These are phyloP conservation scores for Hozukius guyotensis DNA, from an alignment of 2,797 vertebrate species.

Conservation along the genomic window DNA sequence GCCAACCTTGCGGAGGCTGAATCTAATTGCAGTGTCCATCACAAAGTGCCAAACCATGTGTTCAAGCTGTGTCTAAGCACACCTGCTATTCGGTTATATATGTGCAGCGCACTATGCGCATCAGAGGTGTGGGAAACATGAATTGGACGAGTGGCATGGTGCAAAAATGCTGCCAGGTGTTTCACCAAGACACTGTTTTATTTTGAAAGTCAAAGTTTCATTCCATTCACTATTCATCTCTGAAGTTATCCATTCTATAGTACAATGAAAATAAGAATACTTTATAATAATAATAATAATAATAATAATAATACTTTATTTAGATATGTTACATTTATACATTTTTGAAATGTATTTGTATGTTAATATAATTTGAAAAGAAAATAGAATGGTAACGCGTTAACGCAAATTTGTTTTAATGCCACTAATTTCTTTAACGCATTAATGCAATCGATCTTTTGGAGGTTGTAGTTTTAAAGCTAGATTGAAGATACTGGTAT, in stretches of 20 bases:
- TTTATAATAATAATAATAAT: neutral
- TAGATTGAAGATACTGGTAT: too few relatives aligned
- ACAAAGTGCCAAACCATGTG: neutral
- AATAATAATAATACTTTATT: neutral
- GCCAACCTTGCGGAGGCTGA: neutral
- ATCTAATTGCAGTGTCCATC: slow-evolving; percentile 1
- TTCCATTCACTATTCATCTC: neutral
- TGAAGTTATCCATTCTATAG: neutral
- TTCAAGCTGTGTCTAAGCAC: neutral
- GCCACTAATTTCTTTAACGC: too few relatives aligned
- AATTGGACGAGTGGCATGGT: neutral
- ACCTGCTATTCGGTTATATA: neutral
- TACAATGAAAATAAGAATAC: neutral
- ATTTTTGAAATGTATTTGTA: neutral
- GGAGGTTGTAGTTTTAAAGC: too few relatives aligned
- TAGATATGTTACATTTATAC: neutral
- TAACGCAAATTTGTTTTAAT: neutral
- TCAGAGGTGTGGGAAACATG: neutral
- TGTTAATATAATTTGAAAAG: neutral
- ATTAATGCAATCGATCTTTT: neutral
- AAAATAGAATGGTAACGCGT: neutral
- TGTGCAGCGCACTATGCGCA: neutral
- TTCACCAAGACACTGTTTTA: neutral
- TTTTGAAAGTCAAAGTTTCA: neutral
- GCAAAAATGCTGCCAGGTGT: neutral